phyloP scores from a whole-genome alignment of 2,888 invertebrate genomes.

The Serripes groenlandicus region DNA sequence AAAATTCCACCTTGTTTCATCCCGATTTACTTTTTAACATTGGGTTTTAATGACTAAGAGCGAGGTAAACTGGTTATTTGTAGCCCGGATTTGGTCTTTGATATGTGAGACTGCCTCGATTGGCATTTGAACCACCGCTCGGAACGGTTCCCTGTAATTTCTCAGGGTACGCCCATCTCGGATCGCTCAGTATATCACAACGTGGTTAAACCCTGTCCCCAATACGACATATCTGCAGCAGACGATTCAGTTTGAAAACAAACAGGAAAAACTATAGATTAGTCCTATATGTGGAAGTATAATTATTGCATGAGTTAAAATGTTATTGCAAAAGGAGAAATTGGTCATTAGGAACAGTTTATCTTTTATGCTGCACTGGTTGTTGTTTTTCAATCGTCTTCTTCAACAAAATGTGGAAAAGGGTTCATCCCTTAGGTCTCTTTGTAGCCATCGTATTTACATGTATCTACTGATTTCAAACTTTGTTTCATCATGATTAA shows the following conservation, averaged over 20 bases:
- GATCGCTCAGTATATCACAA: conserved; percentile 13
- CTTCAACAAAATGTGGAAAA: no score
- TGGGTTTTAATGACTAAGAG: not conserved
- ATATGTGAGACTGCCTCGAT: conserved; percentile 23
- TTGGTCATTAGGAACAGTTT: no score
- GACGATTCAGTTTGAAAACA: not conserved
- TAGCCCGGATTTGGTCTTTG: conserved; percentile 22
- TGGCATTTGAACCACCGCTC: conserved; percentile 30
- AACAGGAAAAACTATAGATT: no score
- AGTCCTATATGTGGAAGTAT: no score
- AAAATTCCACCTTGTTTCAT: not conserved
- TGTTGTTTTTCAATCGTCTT: no score
- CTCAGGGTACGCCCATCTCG: conserved; percentile 13
- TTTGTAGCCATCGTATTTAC: no score
- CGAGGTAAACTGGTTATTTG: conserved; percentile 18
- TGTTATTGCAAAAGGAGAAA: no score
- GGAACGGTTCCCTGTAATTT: conserved; percentile 11
- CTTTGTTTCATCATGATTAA: not conserved
- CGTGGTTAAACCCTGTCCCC: not conserved
- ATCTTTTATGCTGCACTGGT: no score
- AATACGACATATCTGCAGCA: not conserved
- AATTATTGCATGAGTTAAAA: no score
- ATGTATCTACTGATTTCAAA: no score
- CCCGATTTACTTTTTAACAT: conserved; percentile 2
- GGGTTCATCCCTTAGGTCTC: no score